A percentile compares a stretch with the other conserved stretches of the same genome.
These are phyloP conservation scores for Drosophila chauvacae DNA, from an alignment of 1,140 invertebrate species.

Conservation along the genomic window DNA sequence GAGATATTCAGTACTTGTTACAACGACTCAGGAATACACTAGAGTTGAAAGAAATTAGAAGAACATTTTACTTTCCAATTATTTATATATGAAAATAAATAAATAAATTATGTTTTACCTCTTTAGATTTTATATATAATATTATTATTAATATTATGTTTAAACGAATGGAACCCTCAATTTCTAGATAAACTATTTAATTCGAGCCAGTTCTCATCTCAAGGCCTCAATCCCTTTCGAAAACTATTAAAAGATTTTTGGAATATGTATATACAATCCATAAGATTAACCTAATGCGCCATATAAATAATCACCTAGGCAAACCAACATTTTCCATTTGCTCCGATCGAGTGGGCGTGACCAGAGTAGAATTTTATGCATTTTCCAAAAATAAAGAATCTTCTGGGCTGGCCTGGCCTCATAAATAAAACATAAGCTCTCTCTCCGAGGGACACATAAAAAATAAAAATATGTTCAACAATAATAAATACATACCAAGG, in stretches of 20 bases:
- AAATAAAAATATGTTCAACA: conserved; percentile 40
- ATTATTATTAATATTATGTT: conserved; percentile 3
- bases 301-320: conserved; percentile 66
- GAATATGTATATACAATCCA: conserved; percentile 9
- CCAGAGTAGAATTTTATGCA: conserved; percentile 60
- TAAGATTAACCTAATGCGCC: conserved; percentile 60
- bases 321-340: conserved; percentile 44
- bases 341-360: conserved; percentile 54
- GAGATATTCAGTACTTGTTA: background rate
- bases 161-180: conserved; percentile 6
- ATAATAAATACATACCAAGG: conserved; percentile 10
- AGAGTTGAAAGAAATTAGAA: no score
- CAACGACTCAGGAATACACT: background rate
- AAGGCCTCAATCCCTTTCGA: conserved; percentile 22
- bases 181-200: conserved; percentile 1
- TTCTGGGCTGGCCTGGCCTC: conserved; percentile 15
- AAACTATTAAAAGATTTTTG: conserved; percentile 49
- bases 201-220: background rate
- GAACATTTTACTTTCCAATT: no score
- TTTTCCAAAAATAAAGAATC: conserved; percentile 59
- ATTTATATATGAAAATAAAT: no score
- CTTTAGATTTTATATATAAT: no score
- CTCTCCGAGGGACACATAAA: conserved; percentile 31
- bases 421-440: conserved; percentile 69
- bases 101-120: no score